Conservation (phyloP, 2,888 invertebrate genomes). For the Salticus scenicus region DNA sequence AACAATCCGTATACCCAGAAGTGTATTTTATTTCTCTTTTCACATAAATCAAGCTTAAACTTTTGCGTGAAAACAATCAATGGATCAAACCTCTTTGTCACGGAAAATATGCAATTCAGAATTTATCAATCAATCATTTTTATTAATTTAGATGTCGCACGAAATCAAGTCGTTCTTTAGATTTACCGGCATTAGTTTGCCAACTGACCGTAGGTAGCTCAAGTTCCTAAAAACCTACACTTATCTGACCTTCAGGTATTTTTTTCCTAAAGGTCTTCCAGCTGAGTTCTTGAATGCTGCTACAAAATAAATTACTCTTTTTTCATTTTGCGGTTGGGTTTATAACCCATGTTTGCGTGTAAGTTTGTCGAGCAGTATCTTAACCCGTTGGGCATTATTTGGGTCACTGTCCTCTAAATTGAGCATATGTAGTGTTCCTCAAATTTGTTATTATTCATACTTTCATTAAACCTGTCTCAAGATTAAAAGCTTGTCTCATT, state of each 20-base stretch:
- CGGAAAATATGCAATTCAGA: conserved; percentile 16
- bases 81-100: not conserved
- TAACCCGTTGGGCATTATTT: conserved; percentile 40
- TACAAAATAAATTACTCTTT: conserved; percentile 56
- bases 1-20: too few relatives aligned
- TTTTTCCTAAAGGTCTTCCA: conserved; percentile 8
- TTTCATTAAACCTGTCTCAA: not conserved
- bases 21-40: not conserved
- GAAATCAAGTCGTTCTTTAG: conserved; percentile 29
- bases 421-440: not conserved
- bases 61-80: conserved; percentile 17
- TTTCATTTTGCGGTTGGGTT: conserved; percentile 10
- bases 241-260: conserved; percentile 20
- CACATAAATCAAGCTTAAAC: conserved; percentile 21
- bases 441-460: conserved; percentile 16
- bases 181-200: conserved; percentile 4
- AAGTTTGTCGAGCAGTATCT: conserved; percentile 7
- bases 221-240: conserved; percentile 28
- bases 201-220: conserved; percentile 24
- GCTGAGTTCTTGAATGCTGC: conserved; percentile 15
- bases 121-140: conserved; percentile 43
- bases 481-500: not conserved
- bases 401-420: conserved; percentile 33
- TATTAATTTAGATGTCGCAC: conserved; percentile 50
- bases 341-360: conserved; percentile 27